A percentile compares a stretch with the other conserved stretches of the same genome.
Conservation (phyloP, 2,113 vertebrate genomes). For the Notarius quadriscutis region DNA sequence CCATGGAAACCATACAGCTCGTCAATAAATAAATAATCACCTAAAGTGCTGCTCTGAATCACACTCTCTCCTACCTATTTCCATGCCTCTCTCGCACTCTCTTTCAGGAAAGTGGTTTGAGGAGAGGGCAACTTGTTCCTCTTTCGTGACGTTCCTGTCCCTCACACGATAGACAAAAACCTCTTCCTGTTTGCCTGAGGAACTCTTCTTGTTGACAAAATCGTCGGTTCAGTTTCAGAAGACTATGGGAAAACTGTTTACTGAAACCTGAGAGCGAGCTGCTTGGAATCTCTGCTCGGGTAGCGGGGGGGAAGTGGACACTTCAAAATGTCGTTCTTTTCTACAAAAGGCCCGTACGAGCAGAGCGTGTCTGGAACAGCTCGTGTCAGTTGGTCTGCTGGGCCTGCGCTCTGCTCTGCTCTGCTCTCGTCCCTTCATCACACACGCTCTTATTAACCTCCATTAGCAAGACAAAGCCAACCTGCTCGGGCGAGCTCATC, state of each 20-base stretch:
- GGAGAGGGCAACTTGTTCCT: constrained; percentile 40
- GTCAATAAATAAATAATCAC: constrained; percentile 62
- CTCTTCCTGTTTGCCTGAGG: constrained; percentile 44
- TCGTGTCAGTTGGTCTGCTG: constrained; percentile 12
- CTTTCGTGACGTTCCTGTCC: constrained; percentile 37
- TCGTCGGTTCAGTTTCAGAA: constrained; percentile 1
- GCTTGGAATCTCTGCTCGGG: neutral
- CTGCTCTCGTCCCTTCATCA: constrained; percentile 34
- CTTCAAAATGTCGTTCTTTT: neutral
- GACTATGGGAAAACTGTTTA: neutral
- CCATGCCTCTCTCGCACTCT: neutral
- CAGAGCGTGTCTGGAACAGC: neutral
- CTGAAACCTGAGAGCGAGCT: neutral
- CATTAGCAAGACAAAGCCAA: constrained; percentile 55
- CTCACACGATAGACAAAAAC: constrained; percentile 18
- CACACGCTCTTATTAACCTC: constrained; percentile 46
- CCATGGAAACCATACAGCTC: constrained; percentile 59
- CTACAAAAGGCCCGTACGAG: neutral
- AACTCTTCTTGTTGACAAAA: constrained; percentile 38
- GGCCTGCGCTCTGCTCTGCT: neutral
- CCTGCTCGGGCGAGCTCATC: constrained; percentile 42
- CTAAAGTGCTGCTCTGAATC: constrained; percentile 58
- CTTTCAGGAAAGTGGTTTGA: constrained; percentile 68
- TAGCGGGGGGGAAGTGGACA: neutral
- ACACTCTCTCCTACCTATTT: constrained; percentile 29